A percentile compares a stretch with the other conserved stretches of the same genome.
phyloP scores from a whole-genome alignment of 2,797 vertebrate species.

The Adrianichthys oophorus region DNA sequence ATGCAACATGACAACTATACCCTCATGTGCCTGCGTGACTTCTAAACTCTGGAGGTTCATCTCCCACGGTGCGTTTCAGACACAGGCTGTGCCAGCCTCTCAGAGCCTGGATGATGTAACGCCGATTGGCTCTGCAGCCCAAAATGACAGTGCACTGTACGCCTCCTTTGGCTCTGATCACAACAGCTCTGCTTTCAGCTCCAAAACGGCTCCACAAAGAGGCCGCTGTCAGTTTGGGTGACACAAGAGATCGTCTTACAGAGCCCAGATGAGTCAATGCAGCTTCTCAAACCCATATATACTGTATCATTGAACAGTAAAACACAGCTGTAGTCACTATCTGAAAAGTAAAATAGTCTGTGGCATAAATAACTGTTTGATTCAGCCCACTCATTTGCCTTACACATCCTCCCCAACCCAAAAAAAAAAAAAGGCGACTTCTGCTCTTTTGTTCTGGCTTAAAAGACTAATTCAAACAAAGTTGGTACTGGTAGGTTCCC shows the following conservation, averaged over 20 bases:
- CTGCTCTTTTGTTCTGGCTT: not conserved
- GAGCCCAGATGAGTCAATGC: constrained; percentile 49
- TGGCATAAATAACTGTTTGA: not conserved
- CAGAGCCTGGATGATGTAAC: constrained; percentile 69
- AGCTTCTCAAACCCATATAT: constrained; percentile 31
- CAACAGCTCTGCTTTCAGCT: constrained; percentile 68
- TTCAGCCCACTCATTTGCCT: not conserved
- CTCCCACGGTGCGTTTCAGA: constrained; percentile 61
- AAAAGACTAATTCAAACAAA: no score
- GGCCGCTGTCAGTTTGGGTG: constrained; percentile 62
- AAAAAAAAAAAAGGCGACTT: not conserved
- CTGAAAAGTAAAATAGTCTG: not conserved
- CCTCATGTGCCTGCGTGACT: constrained; percentile 14
- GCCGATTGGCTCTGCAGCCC: constrained; percentile 56
- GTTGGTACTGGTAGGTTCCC: no score
- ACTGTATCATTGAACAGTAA: constrained; percentile 50
- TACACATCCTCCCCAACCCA: not conserved
- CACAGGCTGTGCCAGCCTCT: constrained; percentile 79
- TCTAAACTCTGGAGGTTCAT: constrained; percentile 25
- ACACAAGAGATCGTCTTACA: constrained; percentile 61
- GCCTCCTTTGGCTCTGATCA: constrained; percentile 56
- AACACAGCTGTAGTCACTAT: constrained; percentile 6
- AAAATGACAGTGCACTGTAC: constrained; percentile 64
- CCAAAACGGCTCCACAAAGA: constrained; percentile 69
- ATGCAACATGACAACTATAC: constrained; percentile 1